phyloP scores from a whole-genome alignment of 2,113 vertebrate genomes.

The Anser brachyrhynchus region DNA sequence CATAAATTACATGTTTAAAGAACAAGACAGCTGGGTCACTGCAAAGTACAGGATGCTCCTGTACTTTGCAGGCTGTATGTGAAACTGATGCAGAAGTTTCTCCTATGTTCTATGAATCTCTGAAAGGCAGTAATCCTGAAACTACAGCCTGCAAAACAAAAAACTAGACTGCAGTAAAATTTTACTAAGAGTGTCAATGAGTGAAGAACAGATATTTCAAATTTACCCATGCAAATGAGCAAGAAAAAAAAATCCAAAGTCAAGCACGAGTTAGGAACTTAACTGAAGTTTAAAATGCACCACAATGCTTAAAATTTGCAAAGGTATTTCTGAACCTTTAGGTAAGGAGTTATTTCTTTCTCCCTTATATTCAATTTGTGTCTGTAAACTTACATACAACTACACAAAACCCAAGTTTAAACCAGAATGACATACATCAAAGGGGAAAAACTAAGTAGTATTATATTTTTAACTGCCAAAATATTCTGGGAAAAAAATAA shows the following conservation, averaged over 20 bases:
- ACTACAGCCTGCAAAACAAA: neutral
- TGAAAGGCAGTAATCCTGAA: neutral
- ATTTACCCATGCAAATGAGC: neutral
- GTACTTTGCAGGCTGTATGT: neutral
- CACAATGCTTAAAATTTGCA: neutral
- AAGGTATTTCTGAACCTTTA: neutral
- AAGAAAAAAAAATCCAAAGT: neutral
- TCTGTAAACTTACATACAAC: neutral
- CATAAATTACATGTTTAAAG: neutral
- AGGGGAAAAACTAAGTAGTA: neutral
- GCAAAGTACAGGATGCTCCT: neutral
- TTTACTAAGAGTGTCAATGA: neutral
- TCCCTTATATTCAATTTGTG: neutral
- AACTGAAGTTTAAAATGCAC: neutral
- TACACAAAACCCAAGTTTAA: neutral
- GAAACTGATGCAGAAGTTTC: neutral
- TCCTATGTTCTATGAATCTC: neutral
- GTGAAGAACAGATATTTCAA: neutral
- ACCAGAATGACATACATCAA: neutral
- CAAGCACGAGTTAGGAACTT: neutral
- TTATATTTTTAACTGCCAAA: neutral
- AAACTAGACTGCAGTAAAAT: rapidly evolving
- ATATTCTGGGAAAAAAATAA: neutral
- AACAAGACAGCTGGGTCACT: neutral
- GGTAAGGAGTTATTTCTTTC: neutral